Base-by-base conservation (phyloP, 1,140 invertebrate species). In the Muscidifurax raptorellus region DNA sequence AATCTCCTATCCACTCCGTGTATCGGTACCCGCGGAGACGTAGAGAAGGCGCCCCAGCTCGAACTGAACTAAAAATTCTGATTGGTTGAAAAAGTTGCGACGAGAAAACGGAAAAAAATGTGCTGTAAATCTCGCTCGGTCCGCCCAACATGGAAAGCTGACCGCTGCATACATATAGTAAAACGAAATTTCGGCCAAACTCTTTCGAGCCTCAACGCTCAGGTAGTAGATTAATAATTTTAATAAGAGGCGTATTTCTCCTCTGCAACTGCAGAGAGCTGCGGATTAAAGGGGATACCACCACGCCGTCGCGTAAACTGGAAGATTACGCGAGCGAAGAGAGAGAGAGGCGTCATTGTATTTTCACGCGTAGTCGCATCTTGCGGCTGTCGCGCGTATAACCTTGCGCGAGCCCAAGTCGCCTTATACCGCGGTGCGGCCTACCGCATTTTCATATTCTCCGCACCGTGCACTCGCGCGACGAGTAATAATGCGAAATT, bases 341-440 rank as follows among this genome's bases (percentile, higher is more conserved):
- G 28, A 36, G 25, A 36, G 27, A 64, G 36, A 59, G 76, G 30
- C 7, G 28, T 66, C 52, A 78, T 78, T 66, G 76, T 66, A 66
- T n/a, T 78, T 78, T 78, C 76, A 36, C 76, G 52, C 59, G 44
- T 77, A 44, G 27, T 66, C 67, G 76, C 78, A 27, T 32, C 78
- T 67, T 69, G 67, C 27, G 79, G 79, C 36, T 69, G 32, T 32
- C 64, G n/a, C 25, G n/a, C 69, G n/a, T n/a, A n/a, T 69, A 69
- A 80, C 10, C 64, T 40, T 30, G 4, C n/a, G 10, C 66, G 15
- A 69, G 67, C 15, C 27, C 30, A 69, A 59, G 67, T 30, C 67
- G 67, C 27, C 25, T 30, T n/a, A n/a, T n/a, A 28, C 27, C 27
- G 27, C n/a, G 2, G 1, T 12, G 67, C 22, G 52, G 52, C 52